Conservation (phyloP, 2,888 invertebrate genomes). For the Diplolepis rosae region DNA sequence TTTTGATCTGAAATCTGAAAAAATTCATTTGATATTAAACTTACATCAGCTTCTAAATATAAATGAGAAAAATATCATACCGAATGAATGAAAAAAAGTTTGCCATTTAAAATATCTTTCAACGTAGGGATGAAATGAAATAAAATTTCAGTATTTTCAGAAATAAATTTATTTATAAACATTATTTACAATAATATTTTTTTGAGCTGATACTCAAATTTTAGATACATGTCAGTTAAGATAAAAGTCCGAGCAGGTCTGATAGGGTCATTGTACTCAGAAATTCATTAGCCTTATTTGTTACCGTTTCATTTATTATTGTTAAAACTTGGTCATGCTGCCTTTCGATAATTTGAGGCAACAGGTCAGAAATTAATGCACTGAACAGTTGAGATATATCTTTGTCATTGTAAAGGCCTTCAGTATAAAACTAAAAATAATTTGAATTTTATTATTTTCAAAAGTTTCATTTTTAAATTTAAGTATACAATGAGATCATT, state of each 20-base stretch:
- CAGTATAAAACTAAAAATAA: slow-evolving; percentile 40
- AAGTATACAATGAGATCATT: no score
- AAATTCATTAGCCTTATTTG: neutral
- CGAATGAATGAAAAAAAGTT: no score
- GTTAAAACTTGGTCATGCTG: slow-evolving; percentile 43
- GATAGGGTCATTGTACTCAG: neutral
- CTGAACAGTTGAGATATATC: slow-evolving; percentile 53
- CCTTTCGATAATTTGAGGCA: slow-evolving; percentile 49
- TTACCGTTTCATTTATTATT: neutral
- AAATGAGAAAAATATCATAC: neutral
- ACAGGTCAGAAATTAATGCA: slow-evolving; percentile 48
- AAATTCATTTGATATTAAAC: neutral
- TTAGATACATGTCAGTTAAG: neutral
- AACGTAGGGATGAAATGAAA: neutral
- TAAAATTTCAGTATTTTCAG: neutral
- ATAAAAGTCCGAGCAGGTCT: neutral
- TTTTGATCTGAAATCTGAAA: neutral
- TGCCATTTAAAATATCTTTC: neutral
- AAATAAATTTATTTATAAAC: neutral
- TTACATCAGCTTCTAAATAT: neutral
- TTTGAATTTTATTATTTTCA: neutral
- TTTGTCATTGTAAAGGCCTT: slow-evolving; percentile 56
- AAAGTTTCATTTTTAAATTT: no score
- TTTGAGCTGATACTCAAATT: no score
- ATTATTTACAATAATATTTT: neutral